phyloP scores from a whole-genome alignment of 2,113 vertebrate genomes.

The Eira barbara region DNA sequence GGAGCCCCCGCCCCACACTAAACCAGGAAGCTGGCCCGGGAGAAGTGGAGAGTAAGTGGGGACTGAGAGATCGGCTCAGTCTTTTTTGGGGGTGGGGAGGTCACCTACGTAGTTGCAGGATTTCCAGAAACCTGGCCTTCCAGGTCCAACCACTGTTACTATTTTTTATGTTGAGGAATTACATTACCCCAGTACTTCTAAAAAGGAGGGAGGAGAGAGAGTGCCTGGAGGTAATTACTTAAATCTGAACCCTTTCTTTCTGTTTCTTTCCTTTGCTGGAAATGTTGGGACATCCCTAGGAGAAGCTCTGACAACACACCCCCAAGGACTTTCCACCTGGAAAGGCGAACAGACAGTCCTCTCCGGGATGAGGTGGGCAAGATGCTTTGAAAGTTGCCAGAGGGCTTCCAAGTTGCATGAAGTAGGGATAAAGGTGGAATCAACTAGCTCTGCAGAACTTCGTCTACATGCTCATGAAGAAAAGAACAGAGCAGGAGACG shows the following conservation, averaged over 20 bases:
- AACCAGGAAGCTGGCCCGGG: not conserved
- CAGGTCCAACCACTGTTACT: not conserved
- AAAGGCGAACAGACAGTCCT: not conserved
- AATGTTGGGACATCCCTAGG: not conserved
- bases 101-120: not conserved
- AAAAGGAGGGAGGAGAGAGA: not conserved
- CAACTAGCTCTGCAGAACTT: not conserved
- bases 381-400: not conserved
- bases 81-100: not conserved
- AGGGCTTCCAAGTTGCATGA: not conserved
- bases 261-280: not conserved
- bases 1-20: not conserved
- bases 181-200: not conserved
- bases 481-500: not conserved
- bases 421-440: not conserved
- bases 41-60: not conserved
- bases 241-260: not conserved
- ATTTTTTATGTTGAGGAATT: constrained; percentile 24
- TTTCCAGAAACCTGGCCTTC: not conserved
- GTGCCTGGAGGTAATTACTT: not conserved
- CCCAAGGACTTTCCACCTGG: not conserved
- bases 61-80: not conserved
- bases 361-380: not conserved
- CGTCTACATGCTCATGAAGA: not conserved
- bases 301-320: not conserved